Evolutionary conservation across 2,888 invertebrate genomes (phyloP).

Genomic region (Drosophila prolongata): DNA sequence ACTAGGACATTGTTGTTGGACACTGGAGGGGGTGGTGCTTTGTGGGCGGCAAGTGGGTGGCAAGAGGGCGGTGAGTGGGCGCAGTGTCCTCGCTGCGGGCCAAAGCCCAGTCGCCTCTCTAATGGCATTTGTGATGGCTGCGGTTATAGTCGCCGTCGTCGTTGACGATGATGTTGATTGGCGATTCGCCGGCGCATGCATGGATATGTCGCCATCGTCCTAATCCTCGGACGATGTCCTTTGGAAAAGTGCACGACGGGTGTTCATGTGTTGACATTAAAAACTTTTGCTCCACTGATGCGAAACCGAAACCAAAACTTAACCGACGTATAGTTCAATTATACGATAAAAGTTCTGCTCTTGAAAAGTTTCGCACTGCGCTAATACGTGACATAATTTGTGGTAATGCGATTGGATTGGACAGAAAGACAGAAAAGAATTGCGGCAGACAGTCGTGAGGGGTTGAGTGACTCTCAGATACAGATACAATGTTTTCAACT

Average conservation of each 20-base stretch:
- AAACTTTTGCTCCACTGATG: slow-evolving; percentile 46
- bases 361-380: slow-evolving; percentile 63
- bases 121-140: slow-evolving; percentile 78
- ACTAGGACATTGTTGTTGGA: slow-evolving; percentile 44
- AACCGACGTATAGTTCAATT: slow-evolving; percentile 48
- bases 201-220: slow-evolving; percentile 30
- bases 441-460: slow-evolving; percentile 10
- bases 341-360: slow-evolving; percentile 60
- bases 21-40: background rate
- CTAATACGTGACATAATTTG: slow-evolving; percentile 76
- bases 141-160: slow-evolving; percentile 63
- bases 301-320: slow-evolving; percentile 29
- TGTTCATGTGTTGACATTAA: slow-evolving; percentile 60
- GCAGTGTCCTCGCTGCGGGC: slow-evolving; percentile 28
- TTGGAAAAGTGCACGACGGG: slow-evolving; percentile 37
- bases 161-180: slow-evolving; percentile 77
- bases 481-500: slow-evolving; percentile 15
- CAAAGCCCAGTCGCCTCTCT: slow-evolving; percentile 48
- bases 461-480: background rate
- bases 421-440: slow-evolving; percentile 29
- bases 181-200: slow-evolving; percentile 70
- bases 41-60: background rate
- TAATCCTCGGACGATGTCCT: slow-evolving; percentile 34
- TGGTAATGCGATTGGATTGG: slow-evolving; percentile 58
- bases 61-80: slow-evolving; percentile 3